Evolutionary conservation across 2,888 invertebrate species (phyloP), one percentile per base, ranked within the genome.

Genomic region (Zaprionus bogoriensis): DNA sequence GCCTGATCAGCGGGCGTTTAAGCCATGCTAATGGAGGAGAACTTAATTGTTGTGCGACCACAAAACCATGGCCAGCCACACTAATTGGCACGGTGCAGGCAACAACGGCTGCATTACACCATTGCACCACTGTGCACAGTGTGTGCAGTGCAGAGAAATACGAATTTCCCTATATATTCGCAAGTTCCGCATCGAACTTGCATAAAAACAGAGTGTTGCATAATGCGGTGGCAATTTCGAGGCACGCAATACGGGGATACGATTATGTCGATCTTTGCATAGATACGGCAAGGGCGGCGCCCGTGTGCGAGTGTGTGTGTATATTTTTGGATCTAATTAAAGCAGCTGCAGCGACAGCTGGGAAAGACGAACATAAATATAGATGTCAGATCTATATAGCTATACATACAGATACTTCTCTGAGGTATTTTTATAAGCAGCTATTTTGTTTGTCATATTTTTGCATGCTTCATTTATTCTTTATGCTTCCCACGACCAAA

Each of bases 401-500:
- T 22, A n/a, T 12, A n/a, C 5, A 7, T 23, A 47, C n/a, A 22
- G 36, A 30, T 3, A 14, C 14, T 32, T 32, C 32, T 36, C 9
- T 36, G 32, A 6, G 9, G 12, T 36, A 41, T 45, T 22, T 20
- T 14, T 28, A 4, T 23, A 41, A 36, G 32, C 32, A 36, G 14
- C 45, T 58, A 38, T 72, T 71, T 67, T 46, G 55, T 45, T 59
- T 60, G 57, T 73, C 69, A 65, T 65, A 58, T 73, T 66, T 73
- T 64, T 73, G 71, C 71, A 71, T 59, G 65, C 69, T 47, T 64
- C 64, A 59, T 73, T 60, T 51, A 71, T 78, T 76, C 76, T 80
- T 60, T 51, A 71, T 78, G 74, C 76, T 80, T 81, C 80, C 81
- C 80, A 81, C 80, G 80, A 84, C 84, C 82, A 84, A 84, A 76